Evolutionary conservation across 2,888 invertebrate genomes (phyloP).

Genomic region (Orthosia gracilis): DNA sequence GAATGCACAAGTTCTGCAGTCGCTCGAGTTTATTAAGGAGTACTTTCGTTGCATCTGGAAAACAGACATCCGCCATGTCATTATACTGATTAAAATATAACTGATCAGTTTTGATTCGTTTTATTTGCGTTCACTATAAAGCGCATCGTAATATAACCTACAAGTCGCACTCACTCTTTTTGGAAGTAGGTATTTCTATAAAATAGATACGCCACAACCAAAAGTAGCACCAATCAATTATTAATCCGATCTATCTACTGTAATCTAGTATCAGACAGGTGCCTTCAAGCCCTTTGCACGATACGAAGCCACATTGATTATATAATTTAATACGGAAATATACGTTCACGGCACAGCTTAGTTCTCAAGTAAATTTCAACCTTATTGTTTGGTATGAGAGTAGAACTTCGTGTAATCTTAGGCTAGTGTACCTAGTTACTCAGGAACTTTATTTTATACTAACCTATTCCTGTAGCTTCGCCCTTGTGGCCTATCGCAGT

Average conservation of each 20-base stretch:
- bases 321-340: constrained; percentile 51
- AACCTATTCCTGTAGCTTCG: background rate
- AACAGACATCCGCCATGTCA: no score
- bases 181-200: background rate
- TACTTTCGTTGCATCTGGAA: no score
- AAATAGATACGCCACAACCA: constrained; percentile 20
- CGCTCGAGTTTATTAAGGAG: no score
- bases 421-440: no score
- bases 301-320: constrained; percentile 33
- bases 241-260: constrained; percentile 46
- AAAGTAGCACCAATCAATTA: constrained; percentile 36
- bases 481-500: no score
- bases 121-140: background rate
- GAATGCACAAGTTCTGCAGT: no score
- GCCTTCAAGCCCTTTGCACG: constrained; percentile 52
- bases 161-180: background rate
- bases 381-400: background rate
- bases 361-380: background rate
- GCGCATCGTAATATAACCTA: background rate
- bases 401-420: background rate
- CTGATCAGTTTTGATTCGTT: background rate
- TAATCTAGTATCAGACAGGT: constrained; percentile 51
- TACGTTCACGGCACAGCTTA: background rate
- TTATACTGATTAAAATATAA: no score
- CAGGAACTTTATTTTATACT: background rate